Evolutionary conservation across 2,113 vertebrate species (phyloP).

Genomic region (Poeciliopsis retropinna): DNA sequence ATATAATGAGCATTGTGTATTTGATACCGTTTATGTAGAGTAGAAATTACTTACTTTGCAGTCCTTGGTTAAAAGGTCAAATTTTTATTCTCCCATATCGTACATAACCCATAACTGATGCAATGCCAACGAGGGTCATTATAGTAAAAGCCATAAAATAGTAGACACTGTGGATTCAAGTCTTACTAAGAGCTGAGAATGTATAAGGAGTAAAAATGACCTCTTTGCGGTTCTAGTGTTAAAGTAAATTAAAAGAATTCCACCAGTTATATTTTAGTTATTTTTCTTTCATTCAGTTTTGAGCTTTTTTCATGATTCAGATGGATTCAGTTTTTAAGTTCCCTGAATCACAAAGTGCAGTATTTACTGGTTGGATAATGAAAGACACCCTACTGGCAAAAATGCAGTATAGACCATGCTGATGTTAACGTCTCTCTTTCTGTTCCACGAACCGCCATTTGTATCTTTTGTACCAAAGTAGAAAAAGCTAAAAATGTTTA

Average conservation of each 20-base stretch:
- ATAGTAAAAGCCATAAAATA: neutral
- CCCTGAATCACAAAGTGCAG: conserved; percentile 55
- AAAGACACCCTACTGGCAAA: conserved; percentile 28
- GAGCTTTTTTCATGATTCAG: conserved; percentile 42
- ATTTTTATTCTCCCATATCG: neutral
- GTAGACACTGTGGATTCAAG: neutral
- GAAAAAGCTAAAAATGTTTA: conserved; percentile 75
- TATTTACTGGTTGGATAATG: conserved; percentile 44
- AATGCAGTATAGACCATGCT: conserved; percentile 29
- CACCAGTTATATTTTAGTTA: conserved; percentile 36
- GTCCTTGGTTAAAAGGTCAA: neutral
- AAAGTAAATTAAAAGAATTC: conserved; percentile 20
- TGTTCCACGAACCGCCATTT: conserved; percentile 50
- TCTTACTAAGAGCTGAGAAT: neutral
- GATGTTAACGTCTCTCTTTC: conserved; percentile 47
- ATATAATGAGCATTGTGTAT: neutral
- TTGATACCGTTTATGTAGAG: neutral
- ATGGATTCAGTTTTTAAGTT: conserved; percentile 40
- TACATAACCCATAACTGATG: neutral
- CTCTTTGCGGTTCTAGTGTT: neutral
- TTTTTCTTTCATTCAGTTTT: conserved; percentile 31
- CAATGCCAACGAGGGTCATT: neutral
- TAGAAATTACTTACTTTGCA: neutral
- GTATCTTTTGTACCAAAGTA: conserved; percentile 75
- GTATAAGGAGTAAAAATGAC: neutral